These are phyloP conservation scores for Galbula dea DNA, from an alignment of 2,113 vertebrate genomes.

Conservation along the genomic window DNA sequence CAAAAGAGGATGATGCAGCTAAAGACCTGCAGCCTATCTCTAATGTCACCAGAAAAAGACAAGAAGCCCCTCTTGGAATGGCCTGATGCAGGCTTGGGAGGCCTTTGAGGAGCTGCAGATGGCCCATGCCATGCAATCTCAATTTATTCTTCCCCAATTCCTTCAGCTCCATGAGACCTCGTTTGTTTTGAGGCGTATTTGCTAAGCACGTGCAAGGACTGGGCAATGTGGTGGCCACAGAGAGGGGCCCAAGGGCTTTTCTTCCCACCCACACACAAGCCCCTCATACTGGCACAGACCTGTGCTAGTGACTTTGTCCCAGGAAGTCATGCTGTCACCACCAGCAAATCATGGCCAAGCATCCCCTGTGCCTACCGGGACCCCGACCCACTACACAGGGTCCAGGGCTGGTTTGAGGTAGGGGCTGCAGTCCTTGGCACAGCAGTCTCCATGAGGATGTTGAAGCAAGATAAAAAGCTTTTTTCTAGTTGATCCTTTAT, in stretches of 20 bases:
- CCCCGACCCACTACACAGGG: background rate
- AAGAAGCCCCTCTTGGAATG: background rate
- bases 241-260: background rate
- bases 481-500: background rate
- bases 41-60: background rate
- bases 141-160: background rate
- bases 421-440: background rate
- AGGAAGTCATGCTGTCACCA: background rate
- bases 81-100: background rate
- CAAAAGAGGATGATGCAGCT: background rate
- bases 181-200: background rate
- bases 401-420: fast-evolving
- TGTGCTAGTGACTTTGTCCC: background rate
- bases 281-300: background rate
- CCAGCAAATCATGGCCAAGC: fast-evolving
- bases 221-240: fast-evolving
- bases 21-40: background rate
- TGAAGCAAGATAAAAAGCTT: background rate
- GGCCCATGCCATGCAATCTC: background rate
- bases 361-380: background rate
- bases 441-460: background rate
- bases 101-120: background rate
- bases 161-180: background rate
- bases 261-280: fast-evolving
- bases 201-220: background rate